Evolutionary conservation across 2,888 invertebrate species (phyloP), one percentile per base, ranked within the genome.

Genomic region (Luperina nickerlii): DNA sequence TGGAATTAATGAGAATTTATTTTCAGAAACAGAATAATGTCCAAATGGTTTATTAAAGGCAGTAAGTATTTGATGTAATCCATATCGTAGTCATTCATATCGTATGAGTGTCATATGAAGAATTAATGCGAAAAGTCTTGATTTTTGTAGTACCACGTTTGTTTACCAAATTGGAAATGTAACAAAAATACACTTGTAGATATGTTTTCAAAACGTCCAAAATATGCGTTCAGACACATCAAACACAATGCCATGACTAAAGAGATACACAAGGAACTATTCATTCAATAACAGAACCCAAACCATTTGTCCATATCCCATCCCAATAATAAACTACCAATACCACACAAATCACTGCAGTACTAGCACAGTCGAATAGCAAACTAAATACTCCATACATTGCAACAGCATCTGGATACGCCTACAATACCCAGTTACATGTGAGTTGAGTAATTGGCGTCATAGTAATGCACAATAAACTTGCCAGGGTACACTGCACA

Each of bases 391-490:
- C 62, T 60, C 74, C 15, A 69, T 77, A 80, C 63, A 63, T 66
- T 81, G 27, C 73, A 32, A 73, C 70, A 73, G 42, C 80, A 82
- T 84, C 81, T 88, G 85, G 77, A 73, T 81, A 79, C 70, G 63
- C 76, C 74, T 81, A 74, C 81, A 81, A 73, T 76, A 80, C 78
- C 75, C 89, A 91, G 91, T 93, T 93, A 94, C 94, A 94, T 91
- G 90, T 87, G 93, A 94, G 92, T 91, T 95, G 96, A 96, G 95
- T 96, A 96, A 97, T 96, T 96, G 96, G 94, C 93, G 94, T 95
- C 96, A 94, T 93, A 94, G 94, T 94, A 93, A 92, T 92, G 94
- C 94, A 96, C 96, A 95, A 96, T 96, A 96, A 95, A 96, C 95
- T 94, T 93, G 91, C 93, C 91, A 95, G 91, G 95, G 94, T 92